These are phyloP conservation scores for Neomorphus geoffroyi DNA, from an alignment of 2,797 vertebrate species.

Conservation along the genomic window DNA sequence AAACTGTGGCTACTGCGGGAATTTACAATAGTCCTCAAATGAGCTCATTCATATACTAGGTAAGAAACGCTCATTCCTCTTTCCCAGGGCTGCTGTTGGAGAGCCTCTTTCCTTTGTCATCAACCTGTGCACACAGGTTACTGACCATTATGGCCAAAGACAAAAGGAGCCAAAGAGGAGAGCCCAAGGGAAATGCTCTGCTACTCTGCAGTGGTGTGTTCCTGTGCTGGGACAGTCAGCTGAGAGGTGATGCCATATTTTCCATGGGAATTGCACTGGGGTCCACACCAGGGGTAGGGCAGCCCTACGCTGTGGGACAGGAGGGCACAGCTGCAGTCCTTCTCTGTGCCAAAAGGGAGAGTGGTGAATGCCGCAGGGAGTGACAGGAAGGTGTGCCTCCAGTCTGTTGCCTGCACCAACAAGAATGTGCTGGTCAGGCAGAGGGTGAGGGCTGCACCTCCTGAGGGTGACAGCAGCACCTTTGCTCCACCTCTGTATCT, in stretches of 20 bases:
- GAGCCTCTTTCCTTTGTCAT: slow-evolving; percentile 7
- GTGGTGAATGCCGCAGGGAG: background rate
- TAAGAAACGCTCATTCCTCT: background rate
- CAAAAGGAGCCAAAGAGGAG: background rate
- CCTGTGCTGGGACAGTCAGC: background rate
- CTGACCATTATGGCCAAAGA: background rate
- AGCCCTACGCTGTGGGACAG: fast-evolving
- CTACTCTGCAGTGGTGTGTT: background rate
- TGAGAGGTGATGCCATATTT: background rate
- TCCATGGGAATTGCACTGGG: background rate
- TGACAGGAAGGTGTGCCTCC: background rate
- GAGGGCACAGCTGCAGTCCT: background rate
- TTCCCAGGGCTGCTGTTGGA: background rate
- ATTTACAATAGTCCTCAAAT: background rate
- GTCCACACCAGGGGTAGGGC: background rate
- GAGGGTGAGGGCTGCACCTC: background rate
- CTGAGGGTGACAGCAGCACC: background rate
- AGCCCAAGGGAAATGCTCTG: background rate
- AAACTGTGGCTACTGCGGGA: background rate
- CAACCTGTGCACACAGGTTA: background rate
- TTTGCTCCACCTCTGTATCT: background rate
- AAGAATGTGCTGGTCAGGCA: fast-evolving
- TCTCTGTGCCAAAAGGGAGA: background rate
- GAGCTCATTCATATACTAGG: background rate
- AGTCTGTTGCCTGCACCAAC: background rate